Evolutionary conservation across 2,113 vertebrate species (phyloP).

Genomic region (Rhynchopsitta pachyrhyncha): DNA sequence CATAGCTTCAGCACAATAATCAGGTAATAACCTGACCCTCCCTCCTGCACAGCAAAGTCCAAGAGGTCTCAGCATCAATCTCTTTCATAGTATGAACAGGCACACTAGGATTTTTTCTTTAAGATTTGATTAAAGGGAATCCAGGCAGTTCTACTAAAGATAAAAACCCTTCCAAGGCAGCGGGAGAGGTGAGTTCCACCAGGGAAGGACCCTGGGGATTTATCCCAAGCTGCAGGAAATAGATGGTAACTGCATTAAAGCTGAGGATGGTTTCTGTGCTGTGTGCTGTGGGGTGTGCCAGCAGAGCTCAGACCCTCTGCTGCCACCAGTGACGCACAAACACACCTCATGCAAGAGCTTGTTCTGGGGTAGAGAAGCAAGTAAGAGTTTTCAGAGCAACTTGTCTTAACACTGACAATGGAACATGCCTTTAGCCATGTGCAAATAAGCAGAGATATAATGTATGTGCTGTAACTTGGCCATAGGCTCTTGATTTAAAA

Average conservation of each 20-base stretch:
- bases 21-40: background rate
- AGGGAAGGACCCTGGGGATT: background rate
- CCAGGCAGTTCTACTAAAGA: background rate
- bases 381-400: background rate
- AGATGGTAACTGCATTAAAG: background rate
- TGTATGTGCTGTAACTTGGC: accelerated
- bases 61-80: background rate
- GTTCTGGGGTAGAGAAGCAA: background rate
- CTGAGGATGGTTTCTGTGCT: background rate
- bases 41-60: background rate
- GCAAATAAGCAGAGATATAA: background rate
- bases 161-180: background rate
- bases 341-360: background rate
- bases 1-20: background rate
- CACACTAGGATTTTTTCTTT: background rate
- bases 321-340: background rate
- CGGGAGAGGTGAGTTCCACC: background rate
- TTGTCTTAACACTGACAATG: background rate
- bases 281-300: background rate
- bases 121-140: background rate
- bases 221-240: background rate
- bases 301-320: background rate
- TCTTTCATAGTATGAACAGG: background rate
- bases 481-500: background rate
- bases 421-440: background rate